Conservation (phyloP, 1,140 invertebrate genomes). For the Yoshiicerus persimilis region DNA sequence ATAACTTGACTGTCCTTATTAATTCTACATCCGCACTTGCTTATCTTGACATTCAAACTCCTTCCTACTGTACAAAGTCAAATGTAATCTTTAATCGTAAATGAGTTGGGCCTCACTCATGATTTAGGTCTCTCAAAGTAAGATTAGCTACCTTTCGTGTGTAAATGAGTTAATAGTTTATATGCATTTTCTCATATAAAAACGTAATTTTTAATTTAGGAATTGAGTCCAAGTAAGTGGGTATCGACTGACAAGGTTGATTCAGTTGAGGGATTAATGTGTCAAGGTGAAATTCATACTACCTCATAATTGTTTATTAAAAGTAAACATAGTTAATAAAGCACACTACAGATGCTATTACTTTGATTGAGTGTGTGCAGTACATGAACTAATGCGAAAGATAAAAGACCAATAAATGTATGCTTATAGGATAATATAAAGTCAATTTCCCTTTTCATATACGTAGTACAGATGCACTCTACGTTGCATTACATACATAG, state of each 20-base stretch:
- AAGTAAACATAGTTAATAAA: not conserved
- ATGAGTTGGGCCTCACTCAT: not conserved
- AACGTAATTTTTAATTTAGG: not conserved
- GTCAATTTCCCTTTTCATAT: not conserved
- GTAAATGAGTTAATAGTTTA: not conserved
- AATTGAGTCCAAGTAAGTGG: slow-evolving; percentile 9
- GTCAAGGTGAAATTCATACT: slow-evolving; percentile 23
- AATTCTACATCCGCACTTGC: not conserved
- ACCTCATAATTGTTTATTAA: slow-evolving; percentile 11
- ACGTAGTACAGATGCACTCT: no score
- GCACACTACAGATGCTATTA: not conserved
- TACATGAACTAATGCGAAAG: not conserved
- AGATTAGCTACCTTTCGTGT: not conserved
- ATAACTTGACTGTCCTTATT: not conserved
- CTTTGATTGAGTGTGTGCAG: not conserved
- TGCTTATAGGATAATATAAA: not conserved
- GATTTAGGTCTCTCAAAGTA: not conserved
- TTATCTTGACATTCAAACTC: slow-evolving; percentile 5
- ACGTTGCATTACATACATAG: no score
- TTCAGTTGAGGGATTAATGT: slow-evolving; percentile 22
- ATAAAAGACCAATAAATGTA: not conserved
- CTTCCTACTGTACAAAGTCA: not conserved
- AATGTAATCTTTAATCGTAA: not conserved
- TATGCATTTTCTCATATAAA: not conserved
- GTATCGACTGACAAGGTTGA: slow-evolving; percentile 30